Evolutionary conservation across 2,888 invertebrate genomes (phyloP), one percentile per base, ranked within the genome.

Genomic region (Quadroppia sp.): DNA sequence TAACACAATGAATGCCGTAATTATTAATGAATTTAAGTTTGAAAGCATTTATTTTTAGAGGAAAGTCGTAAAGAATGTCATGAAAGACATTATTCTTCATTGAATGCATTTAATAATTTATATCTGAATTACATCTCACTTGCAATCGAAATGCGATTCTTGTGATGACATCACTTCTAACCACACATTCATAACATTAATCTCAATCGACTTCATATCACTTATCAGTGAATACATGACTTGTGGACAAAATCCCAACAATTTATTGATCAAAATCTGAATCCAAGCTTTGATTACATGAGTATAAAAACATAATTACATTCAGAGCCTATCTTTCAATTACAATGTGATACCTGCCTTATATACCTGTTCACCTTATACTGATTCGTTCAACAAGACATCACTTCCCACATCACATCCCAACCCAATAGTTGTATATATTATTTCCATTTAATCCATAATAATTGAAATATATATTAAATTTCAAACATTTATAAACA

Each of bases 341-440:
- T 56, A 56, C 56, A 28, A 56, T 56, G 56, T 56, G 56, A 56
- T 56, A 56, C 56, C 56, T 56, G 56, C 56, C 56, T 56, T 56
- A 56, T 56, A 50, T 30, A 56, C 56, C 56, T 56, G 20, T 23
- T 56, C 56, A 28, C 56, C 56, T 56, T 56, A 56, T 53, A 53
- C 30, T 56, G 23, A 13, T 30, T 56, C 56, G 56, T 28, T 56
- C 28, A 15, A 45, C 15, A 28, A 28, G 56, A 56, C 56, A 56
- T 56, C 30, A 15, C 15, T 13, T 56, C 30, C 28, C 23, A 28
- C 30, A 56, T 30, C 28, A 30, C 56, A 28, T 28, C n/a, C n/a
- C n/a, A n/a, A n/a, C n/a, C n/a, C n/a, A n/a, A n/a, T 36, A 36
- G 4, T 36, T 36, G 4, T 36, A 36, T 7, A 36, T 7, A 7